These are phyloP conservation scores for Calameuta idolon DNA, from an alignment of 2,888 invertebrate genomes.

Conservation along the genomic window DNA sequence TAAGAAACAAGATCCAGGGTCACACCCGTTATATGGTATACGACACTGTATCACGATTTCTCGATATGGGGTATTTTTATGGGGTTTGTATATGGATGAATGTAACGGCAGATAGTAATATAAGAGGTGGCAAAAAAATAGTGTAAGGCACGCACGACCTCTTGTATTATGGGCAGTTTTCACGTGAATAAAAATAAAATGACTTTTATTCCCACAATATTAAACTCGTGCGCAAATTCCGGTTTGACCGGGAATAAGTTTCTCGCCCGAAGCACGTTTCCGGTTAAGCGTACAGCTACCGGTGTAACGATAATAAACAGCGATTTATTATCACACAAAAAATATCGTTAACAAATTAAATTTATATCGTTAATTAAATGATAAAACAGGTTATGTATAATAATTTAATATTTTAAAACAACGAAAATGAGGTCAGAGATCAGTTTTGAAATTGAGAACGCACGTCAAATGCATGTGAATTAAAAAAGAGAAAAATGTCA, in stretches of 20 bases:
- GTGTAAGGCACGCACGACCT: too few species aligned
- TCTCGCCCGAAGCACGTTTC: background rate
- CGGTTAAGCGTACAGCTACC: background rate
- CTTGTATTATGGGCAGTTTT: background rate
- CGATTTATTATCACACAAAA: background rate
- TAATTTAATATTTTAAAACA: background rate
- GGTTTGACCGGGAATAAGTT: background rate
- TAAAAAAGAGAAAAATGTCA: too few species aligned
- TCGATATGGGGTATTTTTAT: background rate
- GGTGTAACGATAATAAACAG: background rate
- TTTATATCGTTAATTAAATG: background rate
- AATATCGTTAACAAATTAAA: background rate
- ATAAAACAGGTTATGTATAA: background rate
- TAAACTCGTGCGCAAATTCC: background rate
- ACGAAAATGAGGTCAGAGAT: background rate
- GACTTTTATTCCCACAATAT: background rate
- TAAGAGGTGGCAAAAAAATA: background rate
- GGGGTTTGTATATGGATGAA: background rate
- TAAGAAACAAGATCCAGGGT: background rate
- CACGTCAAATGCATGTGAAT: too few species aligned
- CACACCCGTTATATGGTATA: background rate
- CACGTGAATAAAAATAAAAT: background rate
- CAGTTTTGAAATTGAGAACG: too few species aligned
- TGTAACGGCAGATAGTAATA: background rate
- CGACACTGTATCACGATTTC: background rate